Evolutionary conservation across 2,888 invertebrate genomes (phyloP).

Genomic region (Syritta pipiens): DNA sequence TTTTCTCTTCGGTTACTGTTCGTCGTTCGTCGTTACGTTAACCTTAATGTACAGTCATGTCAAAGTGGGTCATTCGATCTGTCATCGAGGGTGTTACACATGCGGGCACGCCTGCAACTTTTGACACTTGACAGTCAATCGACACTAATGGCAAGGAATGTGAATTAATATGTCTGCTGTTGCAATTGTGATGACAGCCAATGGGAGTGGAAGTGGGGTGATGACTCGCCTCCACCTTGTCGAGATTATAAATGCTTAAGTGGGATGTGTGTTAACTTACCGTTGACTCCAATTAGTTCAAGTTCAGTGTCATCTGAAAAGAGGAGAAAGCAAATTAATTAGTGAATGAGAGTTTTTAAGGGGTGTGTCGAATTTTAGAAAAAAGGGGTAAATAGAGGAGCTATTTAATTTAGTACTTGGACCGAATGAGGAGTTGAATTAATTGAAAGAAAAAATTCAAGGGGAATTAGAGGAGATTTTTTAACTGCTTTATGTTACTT

Average conservation of each 20-base stretch:
- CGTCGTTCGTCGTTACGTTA: slow-evolving; percentile 42
- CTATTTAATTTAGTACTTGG: no score
- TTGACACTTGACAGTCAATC: no score
- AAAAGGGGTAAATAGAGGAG: no score
- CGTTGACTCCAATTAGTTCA: slow-evolving; percentile 44
- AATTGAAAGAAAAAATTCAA: no score
- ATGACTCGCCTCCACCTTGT: not conserved
- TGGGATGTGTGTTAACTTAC: slow-evolving; percentile 31
- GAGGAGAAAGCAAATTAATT: not conserved
- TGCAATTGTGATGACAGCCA: not conserved
- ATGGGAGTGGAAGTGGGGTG: not conserved
- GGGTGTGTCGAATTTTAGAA: no score
- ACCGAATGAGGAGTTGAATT: no score
- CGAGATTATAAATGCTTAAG: slow-evolving; percentile 8
- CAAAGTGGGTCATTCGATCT: slow-evolving; percentile 63
- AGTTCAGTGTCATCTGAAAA: slow-evolving; percentile 53
- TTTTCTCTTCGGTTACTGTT: not conserved
- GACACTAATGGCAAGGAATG: slow-evolving; percentile 32
- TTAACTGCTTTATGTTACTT: no score
- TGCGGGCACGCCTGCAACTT: slow-evolving; percentile 44
- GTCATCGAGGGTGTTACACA: slow-evolving; percentile 48
- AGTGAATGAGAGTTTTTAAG: no score
- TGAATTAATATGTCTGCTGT: slow-evolving; percentile 3
- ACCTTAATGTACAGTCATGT: slow-evolving; percentile 55
- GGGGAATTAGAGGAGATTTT: no score